Conservation (phyloP, 2,113 vertebrate genomes). For the Psephotus haematonotus region DNA sequence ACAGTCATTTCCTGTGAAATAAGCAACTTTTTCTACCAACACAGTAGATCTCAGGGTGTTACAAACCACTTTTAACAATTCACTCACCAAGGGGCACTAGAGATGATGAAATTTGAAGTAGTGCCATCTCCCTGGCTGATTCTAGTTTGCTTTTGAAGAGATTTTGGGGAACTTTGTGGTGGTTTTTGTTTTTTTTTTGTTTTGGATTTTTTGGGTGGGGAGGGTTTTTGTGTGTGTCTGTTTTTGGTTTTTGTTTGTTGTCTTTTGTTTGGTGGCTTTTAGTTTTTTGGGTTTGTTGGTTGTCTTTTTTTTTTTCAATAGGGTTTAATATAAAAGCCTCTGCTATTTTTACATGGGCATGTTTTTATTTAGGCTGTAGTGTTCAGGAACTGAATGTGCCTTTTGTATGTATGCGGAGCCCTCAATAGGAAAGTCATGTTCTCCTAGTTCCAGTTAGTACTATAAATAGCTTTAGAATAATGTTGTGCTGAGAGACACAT, state of each 20-base stretch:
- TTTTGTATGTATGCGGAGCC: neutral
- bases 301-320: neutral
- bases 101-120: neutral
- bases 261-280: neutral
- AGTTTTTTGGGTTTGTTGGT: neutral
- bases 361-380: constrained; percentile 54
- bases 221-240: neutral
- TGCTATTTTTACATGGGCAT: neutral
- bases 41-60: neutral
- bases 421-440: constrained; percentile 14
- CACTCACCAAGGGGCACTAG: neutral
- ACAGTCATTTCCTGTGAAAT: neutral
- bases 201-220: too few species aligned
- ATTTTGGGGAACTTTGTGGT: neutral
- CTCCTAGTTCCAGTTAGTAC: neutral
- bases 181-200: too few species aligned
- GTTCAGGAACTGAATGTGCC: constrained; percentile 30
- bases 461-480: constrained; percentile 39
- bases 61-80: neutral
- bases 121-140: neutral
- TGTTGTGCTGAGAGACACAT: neutral
- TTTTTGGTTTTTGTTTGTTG: neutral
- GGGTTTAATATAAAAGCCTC: constrained; percentile 4
- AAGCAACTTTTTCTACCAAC: neutral
- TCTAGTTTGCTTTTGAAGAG: neutral